Conservation (phyloP, 2,888 invertebrate genomes). For the Eristalinus sepulchralis region DNA sequence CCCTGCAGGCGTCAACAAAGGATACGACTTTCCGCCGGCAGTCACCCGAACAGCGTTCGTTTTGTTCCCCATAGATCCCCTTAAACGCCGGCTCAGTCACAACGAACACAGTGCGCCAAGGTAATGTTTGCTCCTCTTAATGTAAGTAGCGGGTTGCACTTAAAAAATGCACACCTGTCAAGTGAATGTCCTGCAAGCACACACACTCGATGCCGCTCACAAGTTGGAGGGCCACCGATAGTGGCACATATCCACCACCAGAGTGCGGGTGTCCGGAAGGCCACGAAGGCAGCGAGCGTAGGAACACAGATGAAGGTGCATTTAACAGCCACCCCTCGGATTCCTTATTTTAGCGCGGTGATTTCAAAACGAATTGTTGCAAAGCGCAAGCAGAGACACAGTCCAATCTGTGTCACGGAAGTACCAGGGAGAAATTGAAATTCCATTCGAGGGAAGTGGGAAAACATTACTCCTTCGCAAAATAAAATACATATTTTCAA, state of each 20-base stretch:
- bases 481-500: constrained; percentile 49
- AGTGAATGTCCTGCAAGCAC: constrained; percentile 2
- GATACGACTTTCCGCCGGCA: constrained; percentile 38
- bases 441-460: constrained; percentile 47
- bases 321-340: constrained; percentile 44
- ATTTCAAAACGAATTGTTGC: constrained; percentile 69
- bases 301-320: constrained; percentile 14
- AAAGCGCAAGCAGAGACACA: constrained; percentile 36
- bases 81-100: constrained; percentile 21
- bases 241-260: constrained; percentile 23
- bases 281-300: constrained; percentile 7
- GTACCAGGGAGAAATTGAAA: constrained; percentile 53
- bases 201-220: background rate
- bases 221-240: constrained; percentile 45
- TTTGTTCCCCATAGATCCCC: constrained; percentile 35
- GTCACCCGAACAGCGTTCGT: background rate
- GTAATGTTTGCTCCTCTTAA: constrained; percentile 58
- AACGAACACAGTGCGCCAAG: constrained; percentile 43
- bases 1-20: constrained; percentile 54
- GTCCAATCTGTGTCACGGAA: background rate
- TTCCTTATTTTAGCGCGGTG: constrained; percentile 44
- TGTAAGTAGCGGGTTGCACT: constrained; percentile 48
- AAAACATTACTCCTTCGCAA: constrained; percentile 46
- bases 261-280: background rate
- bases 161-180: constrained; percentile 24